phyloP scores from a whole-genome alignment of 2,113 vertebrate genomes.

The Microcebus tavaratra region DNA sequence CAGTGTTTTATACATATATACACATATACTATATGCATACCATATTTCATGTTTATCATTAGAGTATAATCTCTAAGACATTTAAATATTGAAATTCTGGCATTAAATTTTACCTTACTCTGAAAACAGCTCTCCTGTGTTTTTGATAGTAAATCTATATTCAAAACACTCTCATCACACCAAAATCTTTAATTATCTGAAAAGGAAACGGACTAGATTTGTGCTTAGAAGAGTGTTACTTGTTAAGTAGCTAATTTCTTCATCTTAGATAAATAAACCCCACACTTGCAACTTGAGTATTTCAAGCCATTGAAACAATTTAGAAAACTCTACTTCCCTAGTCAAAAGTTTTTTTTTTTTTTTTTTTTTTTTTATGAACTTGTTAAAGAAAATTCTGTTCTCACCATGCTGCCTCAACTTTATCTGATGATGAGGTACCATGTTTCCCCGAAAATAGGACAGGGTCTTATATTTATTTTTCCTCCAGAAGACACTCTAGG shows the following conservation, averaged over 20 bases:
- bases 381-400: not conserved
- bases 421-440: not conserved
- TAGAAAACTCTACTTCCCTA: not conserved
- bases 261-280: not conserved
- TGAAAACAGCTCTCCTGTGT: not conserved
- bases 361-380: not conserved
- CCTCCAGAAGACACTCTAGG: no score
- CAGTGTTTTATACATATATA: conserved; percentile 36
- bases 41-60: conserved; percentile 40
- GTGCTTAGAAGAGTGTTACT: not conserved
- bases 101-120: conserved; percentile 57
- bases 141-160: conserved; percentile 41
- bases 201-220: not conserved
- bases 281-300: not conserved
- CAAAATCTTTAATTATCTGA: conserved; percentile 10
- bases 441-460: no score
- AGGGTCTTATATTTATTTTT: no score
- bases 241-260: conserved; percentile 6
- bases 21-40: not conserved
- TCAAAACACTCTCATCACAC: not conserved
- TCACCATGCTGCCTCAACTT: not conserved
- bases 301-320: not conserved
- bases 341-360: not conserved
- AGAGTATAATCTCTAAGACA: conserved; percentile 20
- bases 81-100: conserved; percentile 66